Base-by-base conservation (phyloP, 2,797 vertebrate species). In the Tragelaphus oryx region DNA sequence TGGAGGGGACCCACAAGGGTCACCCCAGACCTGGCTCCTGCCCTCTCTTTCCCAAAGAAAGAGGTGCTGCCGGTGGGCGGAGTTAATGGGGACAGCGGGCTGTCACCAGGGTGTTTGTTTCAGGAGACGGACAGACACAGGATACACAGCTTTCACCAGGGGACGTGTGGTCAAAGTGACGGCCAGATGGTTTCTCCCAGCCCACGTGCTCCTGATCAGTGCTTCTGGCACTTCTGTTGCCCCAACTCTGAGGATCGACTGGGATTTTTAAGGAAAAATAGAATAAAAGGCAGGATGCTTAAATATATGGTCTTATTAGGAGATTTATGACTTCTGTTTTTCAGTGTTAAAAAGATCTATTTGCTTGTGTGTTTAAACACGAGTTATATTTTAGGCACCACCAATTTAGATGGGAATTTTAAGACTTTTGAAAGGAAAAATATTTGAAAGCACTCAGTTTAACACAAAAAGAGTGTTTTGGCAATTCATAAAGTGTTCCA, bases 121-220 rank as follows among this genome's bases (percentile, higher is more conserved):
- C 4, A 8, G 22, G 54, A 48, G 54, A 4, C 1, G 2, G 62
- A 28, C 48, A 44, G 26, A 24, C 9, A 0, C 22, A 24, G 17
- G 18, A 18, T 3, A 0, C 5, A 1, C 6, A 3, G n/a, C 5
- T 50, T 41, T 14, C 4, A 0, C 2, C 0, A 50, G 65, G 11
- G 18, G 60, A 0, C 0, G 0, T 8, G 0, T 0, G 2, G 17
- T 18, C 5, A 24, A 18, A 1, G 6, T 6, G 48, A 12, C 2
- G 12, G 41, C 28, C 3, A 17, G 26, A 0, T 4, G 5, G 8
- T 5, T 0, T 0, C 7, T 75, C 13, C 48, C 48, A 6, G 0
- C 12, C 33, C 28, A 8, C 8, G 3, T 17, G 4, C 28, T 33
- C 16, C 54, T 6, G 3, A 0, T 41, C 2, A 0, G 8, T 7